These are phyloP conservation scores for Calonectris borealis DNA, from an alignment of 2,113 vertebrate genomes.

Conservation along the genomic window DNA sequence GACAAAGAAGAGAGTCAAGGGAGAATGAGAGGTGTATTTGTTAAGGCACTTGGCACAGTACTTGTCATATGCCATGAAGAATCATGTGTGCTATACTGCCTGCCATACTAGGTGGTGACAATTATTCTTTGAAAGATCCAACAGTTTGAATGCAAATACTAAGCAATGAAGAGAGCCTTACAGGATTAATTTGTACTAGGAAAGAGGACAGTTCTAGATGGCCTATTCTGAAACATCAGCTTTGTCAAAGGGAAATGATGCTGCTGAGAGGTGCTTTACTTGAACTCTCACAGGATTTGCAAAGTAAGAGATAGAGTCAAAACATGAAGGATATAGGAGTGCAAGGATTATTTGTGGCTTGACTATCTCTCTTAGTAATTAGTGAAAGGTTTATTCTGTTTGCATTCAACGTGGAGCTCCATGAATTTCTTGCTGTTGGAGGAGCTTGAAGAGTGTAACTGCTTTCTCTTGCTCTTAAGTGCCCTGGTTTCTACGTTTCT, in stretches of 20 bases:
- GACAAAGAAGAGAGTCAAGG: background rate
- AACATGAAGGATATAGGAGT: background rate
- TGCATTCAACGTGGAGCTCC: background rate
- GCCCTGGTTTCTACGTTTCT: background rate
- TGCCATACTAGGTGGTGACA: background rate
- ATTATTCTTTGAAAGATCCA: background rate
- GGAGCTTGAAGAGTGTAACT: background rate
- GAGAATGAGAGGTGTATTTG: background rate
- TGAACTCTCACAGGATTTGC: background rate
- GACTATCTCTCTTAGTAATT: background rate
- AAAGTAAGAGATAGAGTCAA: background rate
- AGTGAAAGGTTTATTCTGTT: background rate
- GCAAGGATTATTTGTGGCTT: background rate
- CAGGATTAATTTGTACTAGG: background rate
- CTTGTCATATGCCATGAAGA: background rate
- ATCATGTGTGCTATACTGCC: background rate
- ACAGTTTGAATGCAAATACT: background rate
- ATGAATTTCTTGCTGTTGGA: background rate
- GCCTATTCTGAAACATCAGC: background rate
- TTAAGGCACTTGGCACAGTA: background rate
- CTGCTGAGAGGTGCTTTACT: background rate
- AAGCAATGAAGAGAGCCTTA: background rate
- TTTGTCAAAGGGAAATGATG: background rate
- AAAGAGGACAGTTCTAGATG: background rate
- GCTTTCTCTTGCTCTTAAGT: background rate